Conservation (phyloP, 2,113 vertebrate genomes). For the Pachycephala philippinensis region DNA sequence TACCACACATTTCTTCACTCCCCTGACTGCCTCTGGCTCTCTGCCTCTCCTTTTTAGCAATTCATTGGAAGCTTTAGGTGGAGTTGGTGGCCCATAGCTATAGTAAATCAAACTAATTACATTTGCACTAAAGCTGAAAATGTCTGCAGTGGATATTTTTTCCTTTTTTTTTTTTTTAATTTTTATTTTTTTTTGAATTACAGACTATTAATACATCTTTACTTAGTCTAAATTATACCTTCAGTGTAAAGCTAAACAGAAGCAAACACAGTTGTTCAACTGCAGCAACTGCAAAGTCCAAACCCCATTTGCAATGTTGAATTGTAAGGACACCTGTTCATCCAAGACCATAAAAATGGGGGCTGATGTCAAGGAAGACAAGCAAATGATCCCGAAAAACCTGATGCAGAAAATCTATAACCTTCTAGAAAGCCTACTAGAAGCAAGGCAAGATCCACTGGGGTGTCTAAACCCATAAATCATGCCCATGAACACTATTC, state of each 20-base stretch:
- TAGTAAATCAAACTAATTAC: conserved; percentile 73
- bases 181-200: background rate
- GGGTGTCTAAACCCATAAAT: background rate
- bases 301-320: background rate
- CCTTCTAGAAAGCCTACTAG: background rate
- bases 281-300: background rate
- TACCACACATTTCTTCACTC: background rate
- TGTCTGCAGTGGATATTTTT: background rate
- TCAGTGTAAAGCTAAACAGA: conserved; percentile 7
- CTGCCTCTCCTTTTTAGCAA: background rate
- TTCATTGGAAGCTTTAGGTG: conserved; percentile 38
- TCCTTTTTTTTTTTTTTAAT: rapidly evolving
- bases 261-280: background rate
- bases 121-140: conserved; percentile 43
- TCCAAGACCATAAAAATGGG: background rate
- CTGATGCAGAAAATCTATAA: background rate
- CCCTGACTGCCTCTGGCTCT: background rate
- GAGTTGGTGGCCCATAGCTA: conserved; percentile 34
- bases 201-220: conserved; percentile 29
- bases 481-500: background rate
- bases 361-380: background rate
- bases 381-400: background rate
- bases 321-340: background rate
- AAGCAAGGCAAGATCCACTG: background rate
- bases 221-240: conserved; percentile 32